Conservation (phyloP, 2,888 invertebrate species). For the Flexamia atlantica region DNA sequence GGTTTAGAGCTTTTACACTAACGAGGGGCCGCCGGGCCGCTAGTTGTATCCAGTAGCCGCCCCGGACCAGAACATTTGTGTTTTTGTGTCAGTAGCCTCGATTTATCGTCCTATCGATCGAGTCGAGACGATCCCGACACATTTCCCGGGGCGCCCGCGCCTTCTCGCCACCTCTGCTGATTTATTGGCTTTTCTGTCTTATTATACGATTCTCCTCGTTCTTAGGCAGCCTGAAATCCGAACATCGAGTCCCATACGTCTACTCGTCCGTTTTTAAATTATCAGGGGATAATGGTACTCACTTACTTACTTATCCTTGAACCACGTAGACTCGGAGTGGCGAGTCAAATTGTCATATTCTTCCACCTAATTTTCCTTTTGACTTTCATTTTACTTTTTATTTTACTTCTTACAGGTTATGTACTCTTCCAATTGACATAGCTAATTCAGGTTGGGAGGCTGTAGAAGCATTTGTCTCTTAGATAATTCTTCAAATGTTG, state of each 20-base stretch:
- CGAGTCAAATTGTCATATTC: too few species aligned
- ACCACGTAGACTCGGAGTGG: too few species aligned
- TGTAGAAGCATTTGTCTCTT: too few species aligned
- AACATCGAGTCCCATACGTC: neutral
- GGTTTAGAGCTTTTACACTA: constrained; percentile 14
- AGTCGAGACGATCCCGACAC: constrained; percentile 15
- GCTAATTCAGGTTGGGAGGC: too few species aligned
- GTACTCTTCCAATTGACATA: too few species aligned
- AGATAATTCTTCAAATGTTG: too few species aligned
- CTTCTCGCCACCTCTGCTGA: constrained; percentile 35
- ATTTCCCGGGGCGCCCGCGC: constrained; percentile 8
- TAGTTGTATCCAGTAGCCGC: constrained; percentile 42
- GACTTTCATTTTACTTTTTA: too few species aligned
- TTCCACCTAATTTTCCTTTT: too few species aligned
- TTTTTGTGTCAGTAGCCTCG: constrained; percentile 41
- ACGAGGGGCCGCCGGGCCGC: neutral
- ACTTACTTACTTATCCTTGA: too few species aligned
- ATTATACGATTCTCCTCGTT: constrained; percentile 26
- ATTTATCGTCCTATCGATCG: constrained; percentile 54
- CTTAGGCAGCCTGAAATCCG: constrained; percentile 2
- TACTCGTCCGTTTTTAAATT: neutral
- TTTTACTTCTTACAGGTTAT: neutral
- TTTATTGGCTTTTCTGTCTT: constrained; percentile 40
- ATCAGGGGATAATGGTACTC: too few species aligned
- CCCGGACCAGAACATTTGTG: constrained; percentile 36